Evolutionary conservation across 2,888 invertebrate genomes (phyloP), one percentile per base, ranked within the genome.

Genomic region (Plemyria rubiginata): DNA sequence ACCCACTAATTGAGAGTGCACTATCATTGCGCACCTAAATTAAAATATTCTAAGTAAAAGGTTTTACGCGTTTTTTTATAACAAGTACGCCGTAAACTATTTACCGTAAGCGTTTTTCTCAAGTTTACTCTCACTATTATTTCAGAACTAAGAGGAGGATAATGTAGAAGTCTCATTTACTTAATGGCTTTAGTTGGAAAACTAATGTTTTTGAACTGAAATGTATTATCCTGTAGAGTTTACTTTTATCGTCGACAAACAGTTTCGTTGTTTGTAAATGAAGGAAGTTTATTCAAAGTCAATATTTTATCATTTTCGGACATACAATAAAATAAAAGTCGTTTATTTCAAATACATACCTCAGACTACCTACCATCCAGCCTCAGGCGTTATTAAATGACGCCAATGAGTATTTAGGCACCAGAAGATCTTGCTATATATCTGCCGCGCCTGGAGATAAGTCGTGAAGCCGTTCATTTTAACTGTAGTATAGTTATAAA

Each of bases 151-250:
- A 66, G 62, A 59, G 50, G 46, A 60, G 54, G 61, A 65, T 65
- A 66, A 67, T 66, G 58, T 65, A 60, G 55, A 65, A 70, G 56
- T 66, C 65, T 71, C 66, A 67, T 67, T 71, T 71, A 58, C 71
- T 66, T 71, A 71, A 67, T 71, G 67, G 69, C 55, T 66, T 61
- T 62, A 66, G 65, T 69, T 67, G 52, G 66, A 29, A 54, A 62
- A 70, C 62, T 62, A 65, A 66, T 66, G 68, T 60, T 71, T 68
- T 69, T 68, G 60, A 70, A 69, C 66, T 59, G 48, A 62, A 69
- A 67, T 65, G 59, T 64, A 64, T 68, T 67, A 70, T 58, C 54
- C 53, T 48, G 62, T 52, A 58, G 38, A 54, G 56, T 58, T 60
- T 51, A 51, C 57, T 65, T 62, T 61, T 60, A 61, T 57, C 51